Conservation (phyloP, 1,140 invertebrate species). For the Lepidurus apus region DNA sequence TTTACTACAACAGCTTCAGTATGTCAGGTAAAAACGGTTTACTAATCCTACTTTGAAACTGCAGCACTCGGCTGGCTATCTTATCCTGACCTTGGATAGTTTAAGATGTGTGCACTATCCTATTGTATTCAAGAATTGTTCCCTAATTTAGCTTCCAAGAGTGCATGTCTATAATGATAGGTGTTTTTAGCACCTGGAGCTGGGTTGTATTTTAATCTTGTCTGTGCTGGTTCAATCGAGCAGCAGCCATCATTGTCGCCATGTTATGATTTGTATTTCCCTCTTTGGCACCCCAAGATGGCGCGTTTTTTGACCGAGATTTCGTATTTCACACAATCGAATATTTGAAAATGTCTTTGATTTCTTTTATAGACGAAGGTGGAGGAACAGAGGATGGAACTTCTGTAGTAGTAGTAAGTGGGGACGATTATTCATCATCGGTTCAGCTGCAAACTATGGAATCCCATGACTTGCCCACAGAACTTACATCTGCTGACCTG, state of each 20-base stretch:
- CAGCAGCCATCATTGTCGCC: constrained; percentile 11
- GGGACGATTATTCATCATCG: not conserved
- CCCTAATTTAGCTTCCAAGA: not conserved
- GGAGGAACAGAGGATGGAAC: not conserved
- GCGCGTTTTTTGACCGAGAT: constrained; percentile 21
- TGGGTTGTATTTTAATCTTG: not conserved
- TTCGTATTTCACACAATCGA: not conserved
- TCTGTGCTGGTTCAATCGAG: not conserved
- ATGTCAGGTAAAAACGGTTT: not conserved
- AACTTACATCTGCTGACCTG: constrained; percentile 13
- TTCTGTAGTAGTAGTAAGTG: not conserved
- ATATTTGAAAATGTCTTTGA: constrained; percentile 1
- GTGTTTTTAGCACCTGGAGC: not conserved
- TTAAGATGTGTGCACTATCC: not conserved
- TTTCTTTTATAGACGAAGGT: constrained; percentile 3
- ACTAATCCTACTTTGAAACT: not conserved
- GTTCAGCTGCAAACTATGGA: constrained; percentile 16
- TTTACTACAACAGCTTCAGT: not conserved
- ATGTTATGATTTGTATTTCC: constrained; percentile 20
- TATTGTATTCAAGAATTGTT: not conserved
- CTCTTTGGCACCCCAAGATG: constrained; percentile 13
- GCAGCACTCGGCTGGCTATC: not conserved
- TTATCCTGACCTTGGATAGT: not conserved
- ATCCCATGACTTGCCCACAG: not conserved
- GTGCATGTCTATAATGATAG: not conserved